Base-by-base conservation (phyloP, 2,888 invertebrate species). In the Eustalomyia histrio region DNA sequence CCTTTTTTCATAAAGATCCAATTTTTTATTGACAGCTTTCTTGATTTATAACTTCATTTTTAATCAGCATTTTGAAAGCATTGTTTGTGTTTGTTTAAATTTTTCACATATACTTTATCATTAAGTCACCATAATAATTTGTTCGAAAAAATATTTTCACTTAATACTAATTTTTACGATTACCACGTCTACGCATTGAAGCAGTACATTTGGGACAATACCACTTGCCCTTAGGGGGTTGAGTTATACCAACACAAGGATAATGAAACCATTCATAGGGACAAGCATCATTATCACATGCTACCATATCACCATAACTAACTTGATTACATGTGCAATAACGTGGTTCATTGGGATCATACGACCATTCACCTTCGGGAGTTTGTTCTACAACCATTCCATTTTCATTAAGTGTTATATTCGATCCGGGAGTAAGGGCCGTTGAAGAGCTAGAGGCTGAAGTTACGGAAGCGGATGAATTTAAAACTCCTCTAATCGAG, bases 261-360 rank as follows among this genome's bases (percentile, higher is more conserved):
- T 99, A 99, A 92, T 99, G 99, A 92, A 99, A 99, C 99, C 99
- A 99, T 91, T 99, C 98, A 88, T 97, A 97, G 1, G 97, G 97
- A 91, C 99, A 99, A 88, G 97, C 96, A 90, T 96, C 96, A 91
- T 99, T 99, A 92, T 99, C 99, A 92, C 99, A 99, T 80, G 99
- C 99, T 55, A 99, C 98, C 99, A 99, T 99, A 89, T 98, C 97
- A 0, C 99, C 99, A 88, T 98, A 99, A 0, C 97, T 97, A 18
- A 98, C 97, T 91, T 99, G 97, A 91, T 98, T 98, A 91, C 99
- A 99, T 86, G 98, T 94, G 90, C 98, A 99, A 91, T 99, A 99
- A 85, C 96, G 92, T 0, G 98, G 98, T 90, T 99, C 99, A 91
- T 99, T 97, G 1, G 98, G 98, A 91, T 98, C 98, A 86, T 96